Evolutionary conservation across 92 coral and sea anemone species (phyloP).

Genomic region (Palythoa grandiflora): DNA sequence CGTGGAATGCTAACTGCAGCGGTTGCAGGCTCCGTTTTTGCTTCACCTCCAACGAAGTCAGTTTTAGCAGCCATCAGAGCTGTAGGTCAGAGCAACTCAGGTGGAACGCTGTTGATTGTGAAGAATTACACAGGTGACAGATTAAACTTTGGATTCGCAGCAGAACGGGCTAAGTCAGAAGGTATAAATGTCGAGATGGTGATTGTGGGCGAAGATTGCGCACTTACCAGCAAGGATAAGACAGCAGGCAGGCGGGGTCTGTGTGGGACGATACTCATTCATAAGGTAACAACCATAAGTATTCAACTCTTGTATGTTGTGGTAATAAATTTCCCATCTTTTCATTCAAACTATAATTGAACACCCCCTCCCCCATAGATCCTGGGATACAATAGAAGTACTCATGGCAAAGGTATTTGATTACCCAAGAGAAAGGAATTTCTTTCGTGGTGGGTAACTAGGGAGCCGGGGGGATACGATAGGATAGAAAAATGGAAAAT

Average conservation of each 20-base stretch:
- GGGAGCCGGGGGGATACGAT: too few relatives aligned
- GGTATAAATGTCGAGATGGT: constrained; percentile 94
- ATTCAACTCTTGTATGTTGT: not conserved
- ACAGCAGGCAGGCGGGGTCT: constrained; percentile 98
- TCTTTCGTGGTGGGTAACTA: too few relatives aligned
- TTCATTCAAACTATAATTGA: too few relatives aligned
- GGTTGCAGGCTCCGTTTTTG: constrained; percentile 93
- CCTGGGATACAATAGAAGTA: too few relatives aligned
- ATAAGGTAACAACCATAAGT: constrained; percentile 70
- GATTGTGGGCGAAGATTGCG: constrained; percentile 97
- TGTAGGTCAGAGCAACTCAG: constrained; percentile 81
- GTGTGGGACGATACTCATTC: constrained; percentile 96
- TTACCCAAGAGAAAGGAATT: too few relatives aligned
- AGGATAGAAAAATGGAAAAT: too few relatives aligned
- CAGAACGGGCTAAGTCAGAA: constrained; percentile 93
- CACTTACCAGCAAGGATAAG: constrained; percentile 91
- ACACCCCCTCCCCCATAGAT: too few relatives aligned
- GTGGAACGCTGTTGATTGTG: constrained; percentile 91
- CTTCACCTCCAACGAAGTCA: constrained; percentile 96
- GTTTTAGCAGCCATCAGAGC: constrained; percentile 95
- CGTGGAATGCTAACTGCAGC: constrained; percentile 97
- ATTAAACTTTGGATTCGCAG: constrained; percentile 96
- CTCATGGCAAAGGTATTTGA: too few relatives aligned
- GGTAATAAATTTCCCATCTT: too few relatives aligned
- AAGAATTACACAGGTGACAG: constrained; percentile 98